Evolutionary conservation across 2,797 vertebrate genomes (phyloP), one percentile per base, ranked within the genome.

Genomic region (Syndactyla subalaris): DNA sequence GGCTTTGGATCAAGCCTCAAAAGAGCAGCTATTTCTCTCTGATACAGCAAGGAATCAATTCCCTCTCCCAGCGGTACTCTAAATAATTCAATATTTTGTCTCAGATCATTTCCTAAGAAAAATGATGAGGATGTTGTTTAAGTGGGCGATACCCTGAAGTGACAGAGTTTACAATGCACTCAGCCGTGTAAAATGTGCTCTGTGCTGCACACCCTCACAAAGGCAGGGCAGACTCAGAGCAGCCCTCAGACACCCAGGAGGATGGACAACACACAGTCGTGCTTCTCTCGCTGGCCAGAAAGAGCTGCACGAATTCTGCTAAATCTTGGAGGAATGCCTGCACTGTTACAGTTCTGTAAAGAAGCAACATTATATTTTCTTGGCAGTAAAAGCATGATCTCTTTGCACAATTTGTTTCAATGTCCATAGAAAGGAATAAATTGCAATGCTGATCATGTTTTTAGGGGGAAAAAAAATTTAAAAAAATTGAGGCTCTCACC

Each of bases 11-110:
- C 93, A 93, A 94, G 85, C 93, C 96, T 95, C 92, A 94, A 77
- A 96, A 97, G 93, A 95, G 88, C 90, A 96, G 92, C 86, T 82
- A 91, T 93, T 95, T 95, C 92, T 96, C 95, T 96, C 74, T 96
- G 95, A 96, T 97, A 97, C 78, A 61, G 93, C 59, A 32, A 92
- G 92, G 92, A 97, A 96, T 96, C 96, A 96, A 96, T 97, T 93
- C 91, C 79, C 70, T 96, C 83, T 96, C 95, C 95, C 94, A 95
- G 85, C 0, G 32, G 95, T 94, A 84, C 88, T 92, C 94, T 96
- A 97, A 96, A 96, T 96, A 96, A 97, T 97, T 97, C 95, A 96
- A 86, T 96, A 94, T 95, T 97, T 96, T 94, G 85, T 95, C 95
- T 97, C 94, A 96, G 91, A 96, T 96, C 88, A 89, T 96, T 96